These are phyloP conservation scores for Sthenelais limicola DNA, from an alignment of 2,888 invertebrate genomes.

Conservation along the genomic window DNA sequence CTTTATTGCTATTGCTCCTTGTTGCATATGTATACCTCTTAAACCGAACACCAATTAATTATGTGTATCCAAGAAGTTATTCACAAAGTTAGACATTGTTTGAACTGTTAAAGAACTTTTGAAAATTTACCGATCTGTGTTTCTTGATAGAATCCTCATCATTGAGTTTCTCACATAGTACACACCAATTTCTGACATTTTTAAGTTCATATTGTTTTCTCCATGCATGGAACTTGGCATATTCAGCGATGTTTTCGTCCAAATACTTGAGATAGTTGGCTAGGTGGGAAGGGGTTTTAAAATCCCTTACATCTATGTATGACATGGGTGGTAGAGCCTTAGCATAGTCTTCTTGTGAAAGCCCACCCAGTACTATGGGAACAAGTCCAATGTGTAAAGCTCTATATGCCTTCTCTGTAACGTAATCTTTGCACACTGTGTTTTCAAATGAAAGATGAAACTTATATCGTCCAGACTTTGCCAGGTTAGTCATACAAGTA, in stretches of 20 bases:
- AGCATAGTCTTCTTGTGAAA: conserved; percentile 3
- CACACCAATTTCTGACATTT: not conserved
- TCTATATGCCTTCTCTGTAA: conserved; percentile 16
- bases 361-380: conserved; percentile 19
- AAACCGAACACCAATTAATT: too few relatives aligned
- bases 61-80: too few relatives aligned
- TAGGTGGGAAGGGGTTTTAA: not conserved
- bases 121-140: too few relatives aligned
- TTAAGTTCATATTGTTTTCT: not conserved
- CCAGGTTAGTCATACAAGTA: not conserved
- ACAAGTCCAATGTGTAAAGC: not conserved
- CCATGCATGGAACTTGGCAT: conserved; percentile 4
- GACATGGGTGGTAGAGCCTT: conserved; percentile 3
- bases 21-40: too few relatives aligned
- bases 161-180: too few relatives aligned
- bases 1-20: too few relatives aligned
- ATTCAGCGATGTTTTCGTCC: not conserved
- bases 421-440: conserved; percentile 20
- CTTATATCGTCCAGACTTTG: not conserved
- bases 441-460: conserved; percentile 25
- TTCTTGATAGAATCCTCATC: too few relatives aligned
- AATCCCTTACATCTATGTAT: conserved; percentile 13
- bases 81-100: too few relatives aligned
- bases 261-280: not conserved
- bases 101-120: too few relatives aligned